phyloP scores from a whole-genome alignment of 1,140 invertebrate genomes.

The Telenomus remus region DNA sequence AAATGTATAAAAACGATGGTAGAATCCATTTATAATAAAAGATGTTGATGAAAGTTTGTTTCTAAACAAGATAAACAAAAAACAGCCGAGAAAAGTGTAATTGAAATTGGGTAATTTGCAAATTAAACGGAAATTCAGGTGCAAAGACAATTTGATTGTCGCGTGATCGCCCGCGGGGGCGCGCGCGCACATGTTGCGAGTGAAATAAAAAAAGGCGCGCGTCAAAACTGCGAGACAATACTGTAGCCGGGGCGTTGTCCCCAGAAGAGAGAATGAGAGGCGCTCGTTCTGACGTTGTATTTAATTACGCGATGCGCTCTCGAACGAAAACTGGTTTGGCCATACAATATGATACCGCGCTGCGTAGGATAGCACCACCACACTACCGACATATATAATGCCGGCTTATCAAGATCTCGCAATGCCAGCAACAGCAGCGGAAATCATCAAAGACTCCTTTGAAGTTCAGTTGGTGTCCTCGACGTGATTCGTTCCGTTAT shows the following conservation, averaged over 20 bases:
- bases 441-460: slow-evolving; percentile 73
- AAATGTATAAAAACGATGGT: too few relatives aligned
- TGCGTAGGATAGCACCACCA: slow-evolving; percentile 58
- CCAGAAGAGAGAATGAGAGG: slow-evolving; percentile 10
- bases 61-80: too few relatives aligned
- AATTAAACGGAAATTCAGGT: too few relatives aligned
- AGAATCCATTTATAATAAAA: too few relatives aligned
- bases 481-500: slow-evolving; percentile 54
- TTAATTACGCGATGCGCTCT: slow-evolving; percentile 62
- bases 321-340: slow-evolving; percentile 65
- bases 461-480: slow-evolving; percentile 71
- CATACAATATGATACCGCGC: slow-evolving; percentile 63
- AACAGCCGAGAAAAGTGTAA: too few relatives aligned
- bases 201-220: neutral
- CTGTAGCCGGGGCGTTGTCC: slow-evolving; percentile 33
- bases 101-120: too few relatives aligned
- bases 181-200: neutral
- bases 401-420: slow-evolving; percentile 72
- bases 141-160: neutral
- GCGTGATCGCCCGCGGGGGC: neutral
- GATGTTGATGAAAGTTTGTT: too few relatives aligned
- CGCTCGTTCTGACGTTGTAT: slow-evolving; percentile 59
- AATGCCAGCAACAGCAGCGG: slow-evolving; percentile 66
- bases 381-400: slow-evolving; percentile 69
- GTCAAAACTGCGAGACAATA: slow-evolving; percentile 13